Evolutionary conservation across 2,113 vertebrate genomes (phyloP).

Genomic region (Entelurus aequoreus): DNA sequence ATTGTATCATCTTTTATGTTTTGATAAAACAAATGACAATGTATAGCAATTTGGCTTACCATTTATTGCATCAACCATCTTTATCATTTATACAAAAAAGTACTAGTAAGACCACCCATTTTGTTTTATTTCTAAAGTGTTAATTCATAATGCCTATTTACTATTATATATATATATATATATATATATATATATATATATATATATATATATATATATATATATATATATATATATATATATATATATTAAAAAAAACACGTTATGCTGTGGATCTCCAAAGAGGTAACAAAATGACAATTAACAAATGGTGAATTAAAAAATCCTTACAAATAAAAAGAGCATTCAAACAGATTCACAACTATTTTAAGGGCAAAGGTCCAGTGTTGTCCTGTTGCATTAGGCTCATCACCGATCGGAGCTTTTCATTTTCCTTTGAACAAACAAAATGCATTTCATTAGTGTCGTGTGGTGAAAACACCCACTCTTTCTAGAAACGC

Average conservation of each 20-base stretch:
- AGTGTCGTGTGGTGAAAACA: background rate
- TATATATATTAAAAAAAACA: too few relatives aligned
- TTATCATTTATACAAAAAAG: too few relatives aligned
- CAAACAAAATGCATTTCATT: background rate
- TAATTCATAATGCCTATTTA: too few relatives aligned
- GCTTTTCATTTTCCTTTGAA: conserved; percentile 78
- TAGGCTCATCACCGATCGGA: conserved; percentile 74
- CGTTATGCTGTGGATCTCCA: background rate
- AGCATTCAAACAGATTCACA: background rate
- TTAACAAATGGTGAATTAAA: background rate
- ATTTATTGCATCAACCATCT: too few relatives aligned
- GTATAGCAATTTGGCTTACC: too few relatives aligned
- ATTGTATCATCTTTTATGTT: too few relatives aligned
- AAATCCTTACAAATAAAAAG: background rate
- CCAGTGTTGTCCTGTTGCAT: conserved; percentile 18
- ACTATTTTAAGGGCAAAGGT: conserved; percentile 16
- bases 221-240: too few relatives aligned
- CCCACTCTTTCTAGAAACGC: background rate
- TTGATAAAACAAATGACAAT: too few relatives aligned
- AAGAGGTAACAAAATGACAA: background rate
- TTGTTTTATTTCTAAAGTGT: background rate
- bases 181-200: too few relatives aligned
- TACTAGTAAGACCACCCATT: background rate
- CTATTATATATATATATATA: too few relatives aligned
- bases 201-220: too few relatives aligned